phyloP scores from a whole-genome alignment of 2,113 vertebrate genomes.

The Anarrhichthys ocellatus region DNA sequence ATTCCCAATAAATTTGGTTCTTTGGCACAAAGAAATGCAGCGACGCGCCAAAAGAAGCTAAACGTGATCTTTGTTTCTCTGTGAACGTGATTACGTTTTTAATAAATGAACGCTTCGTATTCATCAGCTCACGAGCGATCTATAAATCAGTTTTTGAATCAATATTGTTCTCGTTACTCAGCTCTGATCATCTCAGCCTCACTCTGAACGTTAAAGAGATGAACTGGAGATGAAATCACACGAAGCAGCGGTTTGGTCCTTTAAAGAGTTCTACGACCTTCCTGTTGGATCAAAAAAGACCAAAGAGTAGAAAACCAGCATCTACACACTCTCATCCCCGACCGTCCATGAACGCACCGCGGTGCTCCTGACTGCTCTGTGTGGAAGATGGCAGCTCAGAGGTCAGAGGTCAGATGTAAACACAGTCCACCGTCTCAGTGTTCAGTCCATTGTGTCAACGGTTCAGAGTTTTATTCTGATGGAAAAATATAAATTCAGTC shows the following conservation, averaged over 20 bases:
- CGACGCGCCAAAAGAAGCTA: no score
- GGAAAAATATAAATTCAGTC: slow-evolving; percentile 25
- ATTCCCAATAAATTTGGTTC: no score
- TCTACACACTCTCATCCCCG: slow-evolving; percentile 47
- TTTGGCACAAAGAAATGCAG: no score
- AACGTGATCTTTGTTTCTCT: no score
- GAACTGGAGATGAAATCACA: background rate
- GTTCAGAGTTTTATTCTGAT: background rate
- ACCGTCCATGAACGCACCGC: background rate
- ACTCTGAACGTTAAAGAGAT: no score
- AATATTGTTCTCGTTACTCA: no score
- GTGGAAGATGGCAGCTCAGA: slow-evolving; percentile 19
- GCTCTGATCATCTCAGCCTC: no score
- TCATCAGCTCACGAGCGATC: no score
- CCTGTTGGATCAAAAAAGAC: slow-evolving; percentile 2
- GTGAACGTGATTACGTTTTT: no score
- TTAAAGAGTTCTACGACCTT: background rate
- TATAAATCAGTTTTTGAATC: no score
- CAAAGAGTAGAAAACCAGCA: slow-evolving; percentile 44
- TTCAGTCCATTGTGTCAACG: background rate
- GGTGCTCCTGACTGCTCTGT: background rate
- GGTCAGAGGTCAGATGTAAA: slow-evolving; percentile 23
- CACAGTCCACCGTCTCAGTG: background rate
- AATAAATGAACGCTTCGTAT: no score
- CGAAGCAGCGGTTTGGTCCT: slow-evolving; percentile 9